Conservation (phyloP, 2,113 vertebrate species). For the Sylvietta virens region DNA sequence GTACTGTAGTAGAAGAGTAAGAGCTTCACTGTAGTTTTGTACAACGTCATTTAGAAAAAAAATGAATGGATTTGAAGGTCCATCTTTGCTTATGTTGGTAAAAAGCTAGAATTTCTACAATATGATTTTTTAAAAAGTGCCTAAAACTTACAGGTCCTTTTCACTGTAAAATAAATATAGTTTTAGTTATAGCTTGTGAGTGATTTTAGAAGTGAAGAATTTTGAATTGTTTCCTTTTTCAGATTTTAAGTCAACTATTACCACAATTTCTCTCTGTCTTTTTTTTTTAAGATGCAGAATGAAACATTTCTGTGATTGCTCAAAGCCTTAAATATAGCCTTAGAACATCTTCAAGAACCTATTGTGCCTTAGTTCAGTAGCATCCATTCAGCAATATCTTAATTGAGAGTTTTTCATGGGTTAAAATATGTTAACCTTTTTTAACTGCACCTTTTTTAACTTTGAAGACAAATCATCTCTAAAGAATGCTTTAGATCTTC, state of each 20-base stretch:
- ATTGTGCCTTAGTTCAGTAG: not conserved
- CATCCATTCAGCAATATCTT: not conserved
- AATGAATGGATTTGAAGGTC: not conserved
- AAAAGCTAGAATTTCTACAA: not conserved
- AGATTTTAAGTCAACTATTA: not conserved
- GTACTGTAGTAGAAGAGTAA: not conserved
- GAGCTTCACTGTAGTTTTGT: not conserved
- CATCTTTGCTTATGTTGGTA: not conserved
- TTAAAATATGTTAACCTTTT: not conserved
- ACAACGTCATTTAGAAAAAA: not conserved
- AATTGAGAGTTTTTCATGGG: not conserved
- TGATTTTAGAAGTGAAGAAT: not conserved
- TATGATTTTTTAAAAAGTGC: not conserved
- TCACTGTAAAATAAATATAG: not conserved
- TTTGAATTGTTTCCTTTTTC: not conserved
- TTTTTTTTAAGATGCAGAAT: not conserved
- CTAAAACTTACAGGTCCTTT: not conserved
- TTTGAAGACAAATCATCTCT: not conserved
- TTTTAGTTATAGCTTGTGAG: not conserved
- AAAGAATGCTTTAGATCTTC: not conserved
- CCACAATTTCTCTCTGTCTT: no score
- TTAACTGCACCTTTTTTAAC: not conserved
- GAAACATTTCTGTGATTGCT: not conserved
- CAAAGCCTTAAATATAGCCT: not conserved
- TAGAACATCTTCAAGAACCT: not conserved